Conservation (phyloP, 2,797 vertebrate species). For the Artibeus jamaicensis region DNA sequence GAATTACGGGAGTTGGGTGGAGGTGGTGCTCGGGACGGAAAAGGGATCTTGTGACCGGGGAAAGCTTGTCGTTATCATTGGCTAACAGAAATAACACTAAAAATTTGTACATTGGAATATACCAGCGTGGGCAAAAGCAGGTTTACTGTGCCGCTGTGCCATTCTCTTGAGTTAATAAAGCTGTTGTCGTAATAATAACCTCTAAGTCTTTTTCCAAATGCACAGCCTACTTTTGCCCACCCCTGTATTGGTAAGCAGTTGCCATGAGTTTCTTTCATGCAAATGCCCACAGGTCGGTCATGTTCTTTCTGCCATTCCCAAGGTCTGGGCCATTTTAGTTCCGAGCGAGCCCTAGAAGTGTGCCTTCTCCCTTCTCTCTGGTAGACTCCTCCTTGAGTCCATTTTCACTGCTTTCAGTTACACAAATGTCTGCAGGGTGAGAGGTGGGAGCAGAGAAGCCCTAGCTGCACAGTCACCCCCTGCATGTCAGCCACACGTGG, state of each 20-base stretch:
- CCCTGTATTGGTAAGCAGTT: background rate
- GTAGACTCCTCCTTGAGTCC: background rate
- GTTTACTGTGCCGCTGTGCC: background rate
- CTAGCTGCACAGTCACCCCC: no score
- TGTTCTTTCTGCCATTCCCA: background rate
- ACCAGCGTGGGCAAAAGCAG: background rate
- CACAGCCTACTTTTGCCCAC: background rate
- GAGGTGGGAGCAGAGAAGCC: background rate
- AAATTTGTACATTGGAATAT: rapidly evolving
- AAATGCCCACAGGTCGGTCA: rapidly evolving
- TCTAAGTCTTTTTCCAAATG: background rate
- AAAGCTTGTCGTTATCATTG: background rate
- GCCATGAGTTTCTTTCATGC: background rate
- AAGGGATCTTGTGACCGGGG: background rate
- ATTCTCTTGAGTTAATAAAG: background rate
- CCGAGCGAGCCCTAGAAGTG: background rate
- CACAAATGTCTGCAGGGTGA: background rate
- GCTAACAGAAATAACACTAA: background rate
- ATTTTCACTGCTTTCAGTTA: background rate
- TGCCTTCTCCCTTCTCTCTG: background rate
- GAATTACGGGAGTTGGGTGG: background rate
- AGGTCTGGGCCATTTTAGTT: background rate
- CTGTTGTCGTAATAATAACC: background rate
- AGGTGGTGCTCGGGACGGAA: background rate
- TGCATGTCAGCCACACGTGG: rapidly evolving